Base-by-base conservation (phyloP, 2,113 vertebrate genomes). In the Corythoichthys haematopterus region DNA sequence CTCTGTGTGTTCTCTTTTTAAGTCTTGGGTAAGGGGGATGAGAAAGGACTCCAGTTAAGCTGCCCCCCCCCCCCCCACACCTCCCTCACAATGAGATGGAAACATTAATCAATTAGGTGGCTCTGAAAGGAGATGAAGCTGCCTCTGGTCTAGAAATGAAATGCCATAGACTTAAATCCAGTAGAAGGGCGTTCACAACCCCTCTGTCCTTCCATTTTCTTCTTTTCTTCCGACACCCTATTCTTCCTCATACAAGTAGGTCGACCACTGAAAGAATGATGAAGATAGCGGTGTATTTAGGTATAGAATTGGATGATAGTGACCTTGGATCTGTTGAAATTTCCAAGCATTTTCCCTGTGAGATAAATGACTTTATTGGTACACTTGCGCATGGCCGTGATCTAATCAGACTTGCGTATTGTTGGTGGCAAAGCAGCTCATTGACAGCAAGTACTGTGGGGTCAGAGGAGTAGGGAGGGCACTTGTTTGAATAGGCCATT, bases 101-200 rank as follows among this genome's bases (percentile, higher is more conserved):
- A 88, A 85, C 86, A 88, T 89, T 88, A 89, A 91, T 91, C 90
- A 88, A 89, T 89, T 89, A 90, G 87, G 82, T 76, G 75, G 85
- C 79, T 62, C 82, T 86, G 9, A 46, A 90, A 84, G 83, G 81
- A 87, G 85, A 90, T 84, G 80, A 84, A 87, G 89, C 85, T 87
- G 84, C 79, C 81, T 87, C 88, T 82, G 84, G 80, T 87, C 81
- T 83, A 78, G 87, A 89, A 90, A 90, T 88, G 87, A 91, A 90
- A 90, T 88, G 87, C 85, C 85, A 80, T 81, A 86, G 85, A 88
- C 85, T 87, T 88, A 87, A 88, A 88, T 86, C 80, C 88, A 87
- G 86, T 87, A 83, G 85, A 85, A 89, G 87, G 85, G 77, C 85
- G 87, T 82, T 65, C 20, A 43, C 50, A 64, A 55, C 78, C 71